Base-by-base conservation (phyloP, 2,113 vertebrate species). In the Arothron firmamentum region DNA sequence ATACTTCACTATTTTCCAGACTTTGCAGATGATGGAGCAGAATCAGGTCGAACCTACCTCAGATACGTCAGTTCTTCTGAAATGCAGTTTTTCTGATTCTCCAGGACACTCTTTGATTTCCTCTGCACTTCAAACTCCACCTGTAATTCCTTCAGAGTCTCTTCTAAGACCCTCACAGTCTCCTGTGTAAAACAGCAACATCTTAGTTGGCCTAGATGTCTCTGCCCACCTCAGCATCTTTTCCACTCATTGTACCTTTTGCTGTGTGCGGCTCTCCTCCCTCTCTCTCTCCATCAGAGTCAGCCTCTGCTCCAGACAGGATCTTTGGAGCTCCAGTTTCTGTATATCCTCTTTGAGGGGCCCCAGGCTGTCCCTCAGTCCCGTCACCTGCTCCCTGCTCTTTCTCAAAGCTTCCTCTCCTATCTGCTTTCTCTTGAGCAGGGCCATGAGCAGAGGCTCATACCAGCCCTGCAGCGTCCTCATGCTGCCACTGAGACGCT, bases 381-480 rank as follows among this genome's bases (percentile, higher is more conserved):
- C 90, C 49, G 78, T 80, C 21, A 91, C 82, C 80, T 94, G 91
- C 0, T 90, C 92, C 55, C 91, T 91, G 54, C 85, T 88, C 73
- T 84, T 88, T 69, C 91, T 92, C 65, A 97, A 83, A 0, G 92
- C 87, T 50, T 90, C 92, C 38, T 88, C 86, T 2, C 92, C 92
- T 0, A 83, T 74, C 73, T 94, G 93, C 0, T 86, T 84, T 38
- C 90, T 87, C 79, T 88, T 92, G 23, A 95, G 84, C 69, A 96
- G 90, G 51, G 88, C 79, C 77, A 92, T 73, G 52, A 96, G 80
- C 7, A 92, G 92, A 0, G 95, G 94, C 72, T 95, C 94, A 0
- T 95, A 96, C 71, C 93, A 92, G 45, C 91, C 85, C 74, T 96
- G 93, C 74, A 97, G 85, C 1, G 82, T 83, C 52, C 63, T 87